Evolutionary conservation across 2,113 vertebrate species (phyloP).

Genomic region (Gnathonemus echidnorhynchus): DNA sequence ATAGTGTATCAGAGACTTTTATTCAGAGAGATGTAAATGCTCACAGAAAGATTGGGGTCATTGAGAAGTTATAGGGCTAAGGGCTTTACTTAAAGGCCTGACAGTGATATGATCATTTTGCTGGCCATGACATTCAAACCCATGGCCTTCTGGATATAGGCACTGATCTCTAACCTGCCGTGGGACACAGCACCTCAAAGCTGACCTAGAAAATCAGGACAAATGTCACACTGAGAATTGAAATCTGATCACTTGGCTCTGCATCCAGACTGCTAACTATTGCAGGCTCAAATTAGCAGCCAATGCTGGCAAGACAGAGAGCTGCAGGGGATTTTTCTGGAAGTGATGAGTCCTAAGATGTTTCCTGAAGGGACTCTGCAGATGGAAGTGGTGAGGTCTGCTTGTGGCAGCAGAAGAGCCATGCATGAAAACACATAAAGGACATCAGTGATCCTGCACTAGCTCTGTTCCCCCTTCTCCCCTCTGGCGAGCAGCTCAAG

Average conservation of each 20-base stretch:
- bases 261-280: neutral
- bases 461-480: neutral
- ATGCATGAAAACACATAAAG: neutral
- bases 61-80: neutral
- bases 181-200: neutral
- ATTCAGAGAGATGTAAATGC: neutral
- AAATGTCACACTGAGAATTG: neutral
- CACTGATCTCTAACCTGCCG: neutral
- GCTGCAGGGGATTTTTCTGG: neutral
- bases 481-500: neutral
- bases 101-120: neutral
- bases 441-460: neutral
- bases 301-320: neutral
- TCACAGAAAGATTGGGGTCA: neutral
- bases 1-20: neutral
- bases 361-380: neutral
- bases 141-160: neutral
- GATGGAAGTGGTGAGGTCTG: neutral
- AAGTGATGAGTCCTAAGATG: neutral
- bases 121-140: neutral
- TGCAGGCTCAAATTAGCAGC: neutral
- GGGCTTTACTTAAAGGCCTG: neutral
- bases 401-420: neutral
- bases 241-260: neutral
- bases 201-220: neutral